phyloP scores from a whole-genome alignment of 2,888 invertebrate genomes.

The Chorisops tibialis region DNA sequence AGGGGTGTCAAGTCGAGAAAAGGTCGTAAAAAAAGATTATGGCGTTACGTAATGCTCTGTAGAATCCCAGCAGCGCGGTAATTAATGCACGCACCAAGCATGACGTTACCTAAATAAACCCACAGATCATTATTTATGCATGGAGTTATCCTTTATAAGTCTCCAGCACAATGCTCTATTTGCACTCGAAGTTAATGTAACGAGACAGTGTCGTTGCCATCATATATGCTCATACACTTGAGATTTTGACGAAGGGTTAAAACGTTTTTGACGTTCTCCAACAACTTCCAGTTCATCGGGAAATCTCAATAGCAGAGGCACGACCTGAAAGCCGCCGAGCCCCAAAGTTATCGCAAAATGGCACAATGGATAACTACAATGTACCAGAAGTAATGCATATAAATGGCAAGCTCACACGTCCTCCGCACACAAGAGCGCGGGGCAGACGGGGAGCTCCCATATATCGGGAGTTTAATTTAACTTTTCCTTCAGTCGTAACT shows the following conservation, averaged over 20 bases:
- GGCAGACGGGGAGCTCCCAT: neutral
- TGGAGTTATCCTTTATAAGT: too few relatives aligned
- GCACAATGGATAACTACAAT: conserved; percentile 14
- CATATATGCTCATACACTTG: too few relatives aligned
- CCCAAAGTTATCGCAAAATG: neutral
- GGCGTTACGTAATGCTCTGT: conserved; percentile 15
- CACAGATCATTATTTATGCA: too few relatives aligned
- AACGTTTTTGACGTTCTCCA: too few relatives aligned
- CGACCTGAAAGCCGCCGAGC: neutral
- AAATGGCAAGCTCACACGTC: conserved; percentile 15
- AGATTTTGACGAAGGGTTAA: too few relatives aligned
- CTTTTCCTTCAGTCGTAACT: conserved; percentile 24
- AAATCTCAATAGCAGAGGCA: neutral
- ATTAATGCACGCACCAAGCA: conserved; percentile 19
- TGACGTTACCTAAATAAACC: conserved; percentile 13
- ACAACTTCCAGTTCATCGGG: too few relatives aligned
- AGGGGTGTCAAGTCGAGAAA: conserved; percentile 22
- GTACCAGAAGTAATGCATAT: conserved; percentile 18
- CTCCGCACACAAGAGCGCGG: conserved; percentile 4
- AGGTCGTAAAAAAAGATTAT: conserved; percentile 21
- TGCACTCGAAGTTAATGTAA: too few relatives aligned
- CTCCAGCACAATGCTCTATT: too few relatives aligned
- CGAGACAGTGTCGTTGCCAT: too few relatives aligned
- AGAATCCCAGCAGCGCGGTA: neutral
- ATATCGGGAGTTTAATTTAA: conserved; percentile 23